Base-by-base conservation (phyloP, 2,888 invertebrate species). In the Protophormia terraenovae region DNA sequence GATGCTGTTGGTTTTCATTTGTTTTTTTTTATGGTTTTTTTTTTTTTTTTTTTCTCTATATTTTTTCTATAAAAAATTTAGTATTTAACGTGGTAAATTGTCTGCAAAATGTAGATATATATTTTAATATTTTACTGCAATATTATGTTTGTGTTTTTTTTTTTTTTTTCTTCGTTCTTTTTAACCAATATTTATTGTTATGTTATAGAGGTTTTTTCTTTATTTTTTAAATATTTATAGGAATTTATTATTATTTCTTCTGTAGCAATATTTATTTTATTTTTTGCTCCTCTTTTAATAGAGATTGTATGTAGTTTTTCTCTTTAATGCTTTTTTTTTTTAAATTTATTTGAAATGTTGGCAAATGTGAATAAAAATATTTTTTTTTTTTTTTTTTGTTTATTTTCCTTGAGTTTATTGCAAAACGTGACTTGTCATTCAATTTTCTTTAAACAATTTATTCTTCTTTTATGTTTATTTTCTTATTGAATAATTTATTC, bases 171-270 rank as follows among this genome's bases (percentile, higher is more conserved):
- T n/a, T n/a, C n/a, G n/a, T 66, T 10, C n/a, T 32, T 41, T 62
- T 60, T 16, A 69, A 81, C 76, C 53, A 76, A 76, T 82, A 75
- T 82, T 82, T 82, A 82, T 82, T 76, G 62, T 62, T 45, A 27
- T 62, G 67, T 1, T 67, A 50, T 47, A 53, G 19, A 80, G 50
- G 24, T 45, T 45, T 72, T 72, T 29, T 53, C 10, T 24, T 64
- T 35, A 47, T 45, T 38, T 79, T 41, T n/a, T 41, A 41, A n/a
- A 12, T 22, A 16, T 53, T 66, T 58, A 73, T 35, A 71, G 29
- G 45, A 73, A 67, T 80, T 73, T 80, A 55, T 72, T 73, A 29
- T 41, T 72, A 58, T 73, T 80, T 55, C 16, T 24, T n/a, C n/a
- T n/a, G n/a, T n/a, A 5, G 45, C 38, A 29, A 27, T 81, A 50